phyloP scores from a whole-genome alignment of 53 echinoderm and acorn worm genomes.

The Mesocentrotus franciscanus region DNA sequence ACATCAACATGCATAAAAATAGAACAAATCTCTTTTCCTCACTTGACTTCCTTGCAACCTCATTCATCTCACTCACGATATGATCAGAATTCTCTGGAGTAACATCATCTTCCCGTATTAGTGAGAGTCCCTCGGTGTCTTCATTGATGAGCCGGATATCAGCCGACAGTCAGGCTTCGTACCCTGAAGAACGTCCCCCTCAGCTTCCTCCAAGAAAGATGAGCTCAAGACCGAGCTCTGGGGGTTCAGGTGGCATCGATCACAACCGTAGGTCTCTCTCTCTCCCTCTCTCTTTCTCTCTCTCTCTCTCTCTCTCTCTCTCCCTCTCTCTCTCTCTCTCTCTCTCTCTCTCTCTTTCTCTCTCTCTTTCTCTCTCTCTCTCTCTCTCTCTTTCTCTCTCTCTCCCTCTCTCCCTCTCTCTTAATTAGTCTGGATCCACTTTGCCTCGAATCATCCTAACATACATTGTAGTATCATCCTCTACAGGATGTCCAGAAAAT shows the following conservation, averaged over 20 bases:
- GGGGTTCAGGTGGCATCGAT: conserved; percentile 55
- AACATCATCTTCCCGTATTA: conserved; percentile 56
- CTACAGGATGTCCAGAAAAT: background rate
- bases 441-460: background rate
- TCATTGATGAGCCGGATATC: conserved; percentile 67
- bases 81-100: conserved; percentile 49
- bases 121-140: conserved; percentile 65
- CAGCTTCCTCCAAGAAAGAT: conserved; percentile 59
- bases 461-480: background rate
- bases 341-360: background rate
- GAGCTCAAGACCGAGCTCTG: conserved; percentile 60
- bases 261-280: conserved; percentile 61
- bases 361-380: too few relatives aligned
- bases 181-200: conserved; percentile 55
- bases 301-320: background rate
- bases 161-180: conserved; percentile 62
- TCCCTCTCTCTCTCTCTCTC: background rate
- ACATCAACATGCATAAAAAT: background rate
- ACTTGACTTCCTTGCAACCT: background rate
- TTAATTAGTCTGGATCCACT: background rate
- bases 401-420: background rate
- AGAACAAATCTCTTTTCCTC: background rate
- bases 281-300: background rate
- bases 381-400: too few relatives aligned
- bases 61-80: background rate